Evolutionary conservation across 2,113 vertebrate genomes (phyloP).

Genomic region (Elachura formosa): DNA sequence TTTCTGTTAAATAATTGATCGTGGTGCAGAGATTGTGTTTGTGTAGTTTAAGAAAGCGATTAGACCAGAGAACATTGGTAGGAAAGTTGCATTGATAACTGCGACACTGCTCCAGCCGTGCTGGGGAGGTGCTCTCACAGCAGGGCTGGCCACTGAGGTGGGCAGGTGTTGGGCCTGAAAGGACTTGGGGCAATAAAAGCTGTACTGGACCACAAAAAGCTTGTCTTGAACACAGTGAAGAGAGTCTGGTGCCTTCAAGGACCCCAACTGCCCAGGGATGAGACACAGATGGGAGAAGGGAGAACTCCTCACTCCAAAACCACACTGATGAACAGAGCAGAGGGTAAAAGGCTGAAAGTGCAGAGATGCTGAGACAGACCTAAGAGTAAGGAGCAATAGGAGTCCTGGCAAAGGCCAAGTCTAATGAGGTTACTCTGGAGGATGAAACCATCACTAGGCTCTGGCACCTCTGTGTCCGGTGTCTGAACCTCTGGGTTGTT

Average conservation of each 20-base stretch:
- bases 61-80: constrained; percentile 65
- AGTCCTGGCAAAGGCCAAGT: background rate
- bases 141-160: background rate
- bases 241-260: background rate
- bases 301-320: background rate
- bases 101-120: background rate
- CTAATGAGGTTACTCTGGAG: background rate
- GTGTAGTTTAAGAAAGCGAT: constrained; percentile 78
- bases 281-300: background rate
- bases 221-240: accelerated
- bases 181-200: background rate
- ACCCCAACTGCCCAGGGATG: accelerated
- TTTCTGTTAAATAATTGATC: constrained; percentile 82
- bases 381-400: background rate
- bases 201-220: background rate
- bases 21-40: constrained; percentile 76
- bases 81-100: constrained; percentile 68
- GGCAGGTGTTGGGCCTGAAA: background rate
- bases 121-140: background rate
- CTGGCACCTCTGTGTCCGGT: background rate
- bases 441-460: background rate
- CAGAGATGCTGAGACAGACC: background rate
- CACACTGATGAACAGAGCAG: accelerated
- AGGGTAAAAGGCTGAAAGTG: background rate
- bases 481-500: background rate